Evolutionary conservation across 1,140 invertebrate species (phyloP).

Genomic region (Battus philenor): DNA sequence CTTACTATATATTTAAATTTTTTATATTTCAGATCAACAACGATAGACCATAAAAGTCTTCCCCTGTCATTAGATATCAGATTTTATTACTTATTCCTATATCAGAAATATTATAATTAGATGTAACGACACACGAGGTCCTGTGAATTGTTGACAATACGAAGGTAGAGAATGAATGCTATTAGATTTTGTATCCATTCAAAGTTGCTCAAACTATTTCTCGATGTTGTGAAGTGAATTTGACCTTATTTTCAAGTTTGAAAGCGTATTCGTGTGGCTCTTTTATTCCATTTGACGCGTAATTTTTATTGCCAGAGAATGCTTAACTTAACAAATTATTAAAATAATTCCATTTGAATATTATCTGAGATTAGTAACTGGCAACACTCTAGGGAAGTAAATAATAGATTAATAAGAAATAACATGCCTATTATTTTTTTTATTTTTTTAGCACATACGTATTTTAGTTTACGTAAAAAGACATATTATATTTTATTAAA

Average conservation of each 20-base stretch:
- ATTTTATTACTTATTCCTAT: conserved; percentile 68
- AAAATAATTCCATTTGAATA: too few species aligned
- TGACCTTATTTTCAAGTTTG: conserved; percentile 28
- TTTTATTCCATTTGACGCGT: neutral
- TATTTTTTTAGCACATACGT: too few species aligned
- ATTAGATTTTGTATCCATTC: conserved; percentile 53
- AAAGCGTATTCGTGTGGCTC: conserved; percentile 17
- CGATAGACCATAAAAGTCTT: conserved; percentile 70
- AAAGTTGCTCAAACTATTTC: conserved; percentile 64
- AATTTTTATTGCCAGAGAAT: too few species aligned
- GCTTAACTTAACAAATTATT: too few species aligned
- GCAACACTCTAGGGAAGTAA: too few species aligned
- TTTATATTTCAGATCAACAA: conserved; percentile 61
- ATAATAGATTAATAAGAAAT: too few species aligned
- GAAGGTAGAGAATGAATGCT: conserved; percentile 31
- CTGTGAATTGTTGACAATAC: conserved; percentile 72
- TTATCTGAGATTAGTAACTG: too few species aligned
- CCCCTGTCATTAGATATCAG: conserved; percentile 67
- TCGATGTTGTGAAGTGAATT: conserved; percentile 34
- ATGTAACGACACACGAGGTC: conserved; percentile 48
- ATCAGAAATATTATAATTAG: conserved; percentile 67
- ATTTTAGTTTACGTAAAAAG: too few species aligned
- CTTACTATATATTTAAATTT: too few species aligned
- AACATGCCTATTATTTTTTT: too few species aligned
- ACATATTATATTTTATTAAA: too few species aligned